phyloP scores from a whole-genome alignment of 2,113 vertebrate species.

The Aphyosemion australe region DNA sequence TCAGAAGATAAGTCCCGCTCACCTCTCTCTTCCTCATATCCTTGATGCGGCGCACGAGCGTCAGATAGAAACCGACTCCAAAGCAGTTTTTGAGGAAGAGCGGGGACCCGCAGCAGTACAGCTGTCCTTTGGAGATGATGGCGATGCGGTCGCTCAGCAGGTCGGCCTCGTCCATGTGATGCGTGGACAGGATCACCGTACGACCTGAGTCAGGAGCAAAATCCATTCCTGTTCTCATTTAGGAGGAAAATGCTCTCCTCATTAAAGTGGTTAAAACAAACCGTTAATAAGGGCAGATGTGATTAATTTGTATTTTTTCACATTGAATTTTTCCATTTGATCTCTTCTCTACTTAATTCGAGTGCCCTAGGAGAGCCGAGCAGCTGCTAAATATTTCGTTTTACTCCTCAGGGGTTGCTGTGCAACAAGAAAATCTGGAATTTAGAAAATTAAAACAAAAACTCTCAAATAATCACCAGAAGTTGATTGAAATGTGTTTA shows the following conservation, averaged over 20 bases:
- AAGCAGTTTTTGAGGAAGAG: conserved; percentile 96
- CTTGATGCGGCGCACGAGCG: conserved; percentile 90
- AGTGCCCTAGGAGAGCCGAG: conserved; percentile 38
- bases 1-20: neutral
- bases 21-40: conserved; percentile 77
- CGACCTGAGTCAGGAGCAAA: conserved; percentile 80
- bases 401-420: conserved; percentile 1
- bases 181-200: conserved; percentile 95
- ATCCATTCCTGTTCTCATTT: neutral
- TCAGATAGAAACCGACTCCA: conserved; percentile 94
- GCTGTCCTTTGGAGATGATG: conserved; percentile 91
- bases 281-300: too few species aligned
- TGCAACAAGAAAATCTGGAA: too few species aligned
- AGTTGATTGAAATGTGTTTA: too few species aligned
- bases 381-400: conserved; percentile 3
- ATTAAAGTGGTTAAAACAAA: too few species aligned
- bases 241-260: too few species aligned
- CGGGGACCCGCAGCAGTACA: conserved; percentile 92
- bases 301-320: too few species aligned
- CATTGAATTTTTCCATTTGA: conserved; percentile 48
- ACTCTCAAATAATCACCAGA: too few species aligned
- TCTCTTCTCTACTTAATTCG: conserved; percentile 47
- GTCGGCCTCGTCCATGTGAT: conserved; percentile 98
- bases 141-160: conserved; percentile 94
- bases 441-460: too few species aligned